Base-by-base conservation (phyloP, 2,113 vertebrate species). In the Hassar affinis region DNA sequence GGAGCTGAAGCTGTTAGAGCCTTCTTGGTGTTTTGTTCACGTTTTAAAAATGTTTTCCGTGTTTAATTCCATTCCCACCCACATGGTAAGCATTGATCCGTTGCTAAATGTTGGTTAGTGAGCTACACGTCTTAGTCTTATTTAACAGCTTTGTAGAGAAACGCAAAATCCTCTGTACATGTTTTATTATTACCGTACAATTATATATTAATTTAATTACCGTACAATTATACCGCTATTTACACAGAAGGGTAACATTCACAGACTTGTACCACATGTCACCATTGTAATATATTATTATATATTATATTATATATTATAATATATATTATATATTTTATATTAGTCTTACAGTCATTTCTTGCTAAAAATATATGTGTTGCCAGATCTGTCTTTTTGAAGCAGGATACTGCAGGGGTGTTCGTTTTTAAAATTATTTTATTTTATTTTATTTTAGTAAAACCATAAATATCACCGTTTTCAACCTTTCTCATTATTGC, bases 61-160 rank as follows among this genome's bases (percentile, higher is more conserved):
- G 59, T 94, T 95, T 78, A 94, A 94, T 35, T 88, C 91, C 6
- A 91, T 95, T 64, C 93, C 94, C 3, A 92, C 94, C 2, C 94
- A 95, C 52, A 95, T 95, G 94, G 94, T 95, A 89, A 91, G 92
- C 10, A 9, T 71, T 54, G 12, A 5, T 45, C 20, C 38, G 6
- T 6, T 42, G 1, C 45, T 72, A 30, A 0, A 59, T 30, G 14
- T 17, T 4, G 54, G 20, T 77, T 35, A 27, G 1, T 33, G 8
- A 30, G 18, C 12, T 47, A 9, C n/a, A n/a, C n/a, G n/a, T n/a
- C n/a, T n/a, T n/a, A n/a, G n/a, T n/a, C n/a, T n/a, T n/a, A n/a
- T n/a, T n/a, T n/a, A n/a, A n/a, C 59, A 17, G 0, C 27, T 75
- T 52, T 51, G n/a, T 30, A n/a, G 12, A 74, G 47, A 75, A 15